Evolutionary conservation across 2,888 invertebrate species (phyloP).

Genomic region (Phengaris arion): DNA sequence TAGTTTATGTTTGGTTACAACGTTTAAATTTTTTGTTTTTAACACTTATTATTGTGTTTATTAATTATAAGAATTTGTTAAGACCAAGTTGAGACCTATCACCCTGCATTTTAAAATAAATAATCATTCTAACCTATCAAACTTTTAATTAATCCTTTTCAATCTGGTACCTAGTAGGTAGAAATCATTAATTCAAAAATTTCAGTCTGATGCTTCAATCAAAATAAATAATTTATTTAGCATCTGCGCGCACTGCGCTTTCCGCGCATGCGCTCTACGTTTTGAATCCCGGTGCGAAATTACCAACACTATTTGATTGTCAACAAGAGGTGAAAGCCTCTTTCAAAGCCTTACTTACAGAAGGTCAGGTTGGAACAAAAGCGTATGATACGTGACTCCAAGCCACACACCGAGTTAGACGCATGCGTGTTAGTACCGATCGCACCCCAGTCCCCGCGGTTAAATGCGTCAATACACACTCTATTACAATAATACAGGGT

Average conservation of each 20-base stretch:
- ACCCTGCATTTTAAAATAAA: no score
- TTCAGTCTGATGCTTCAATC: neutral
- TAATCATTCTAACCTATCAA: no score
- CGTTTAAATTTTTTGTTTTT: neutral
- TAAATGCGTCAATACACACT: constrained; percentile 7
- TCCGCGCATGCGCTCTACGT: constrained; percentile 15
- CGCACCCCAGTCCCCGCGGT: constrained; percentile 23
- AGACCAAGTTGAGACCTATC: no score
- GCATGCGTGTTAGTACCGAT: constrained; percentile 40
- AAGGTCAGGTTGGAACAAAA: constrained; percentile 18
- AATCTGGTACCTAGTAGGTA: neutral
- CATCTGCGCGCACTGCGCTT: neutral
- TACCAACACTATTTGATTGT: constrained; percentile 1
- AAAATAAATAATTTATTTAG: constrained; percentile 3
- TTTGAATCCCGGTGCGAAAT: neutral
- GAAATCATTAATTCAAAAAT: neutral
- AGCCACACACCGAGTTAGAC: constrained; percentile 35
- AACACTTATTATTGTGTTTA: no score
- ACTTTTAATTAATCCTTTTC: no score
- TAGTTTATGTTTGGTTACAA: neutral
- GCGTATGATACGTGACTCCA: constrained; percentile 33
- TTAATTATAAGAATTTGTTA: no score
- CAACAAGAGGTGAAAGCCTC: constrained; percentile 11
- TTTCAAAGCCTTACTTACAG: constrained; percentile 14
- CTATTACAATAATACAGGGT: constrained; percentile 20